phyloP scores from a whole-genome alignment of 2,113 vertebrate genomes.

The Cavia porcellus region DNA sequence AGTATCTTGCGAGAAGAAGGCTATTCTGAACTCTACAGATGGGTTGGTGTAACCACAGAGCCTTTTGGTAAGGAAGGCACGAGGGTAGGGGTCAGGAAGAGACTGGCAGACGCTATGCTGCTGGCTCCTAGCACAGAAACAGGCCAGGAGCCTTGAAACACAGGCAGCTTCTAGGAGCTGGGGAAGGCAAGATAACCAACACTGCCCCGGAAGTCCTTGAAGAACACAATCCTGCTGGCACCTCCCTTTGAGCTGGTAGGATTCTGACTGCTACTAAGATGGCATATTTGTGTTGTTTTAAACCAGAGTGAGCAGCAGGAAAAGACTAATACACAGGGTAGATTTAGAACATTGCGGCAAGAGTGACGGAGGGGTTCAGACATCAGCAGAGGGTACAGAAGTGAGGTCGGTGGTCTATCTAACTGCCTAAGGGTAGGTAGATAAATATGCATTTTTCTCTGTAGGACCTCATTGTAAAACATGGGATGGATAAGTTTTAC shows the following conservation, averaged over 20 bases:
- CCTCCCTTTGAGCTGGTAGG: neutral
- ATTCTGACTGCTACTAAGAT: neutral
- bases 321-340: neutral
- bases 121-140: slow-evolving; percentile 13
- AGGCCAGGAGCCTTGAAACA: neutral
- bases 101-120: neutral
- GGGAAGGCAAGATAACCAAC: slow-evolving; percentile 8
- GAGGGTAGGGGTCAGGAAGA: neutral
- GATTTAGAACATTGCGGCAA: neutral
- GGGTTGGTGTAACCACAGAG: neutral
- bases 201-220: neutral
- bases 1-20: neutral
- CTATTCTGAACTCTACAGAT: neutral
- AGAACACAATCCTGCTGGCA: neutral
- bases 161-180: neutral
- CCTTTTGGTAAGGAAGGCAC: neutral
- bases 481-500: neutral
- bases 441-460: neutral
- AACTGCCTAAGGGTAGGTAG: neutral
- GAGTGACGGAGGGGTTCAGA: neutral
- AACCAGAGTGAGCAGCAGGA: neutral
- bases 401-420: neutral
- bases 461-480: neutral
- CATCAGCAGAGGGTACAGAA: neutral
- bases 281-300: neutral